Percentiles rank a stretch among this genome's conserved stretches.
Conservation (phyloP, 2,797 vertebrate species). For the Pristis pectinata region DNA sequence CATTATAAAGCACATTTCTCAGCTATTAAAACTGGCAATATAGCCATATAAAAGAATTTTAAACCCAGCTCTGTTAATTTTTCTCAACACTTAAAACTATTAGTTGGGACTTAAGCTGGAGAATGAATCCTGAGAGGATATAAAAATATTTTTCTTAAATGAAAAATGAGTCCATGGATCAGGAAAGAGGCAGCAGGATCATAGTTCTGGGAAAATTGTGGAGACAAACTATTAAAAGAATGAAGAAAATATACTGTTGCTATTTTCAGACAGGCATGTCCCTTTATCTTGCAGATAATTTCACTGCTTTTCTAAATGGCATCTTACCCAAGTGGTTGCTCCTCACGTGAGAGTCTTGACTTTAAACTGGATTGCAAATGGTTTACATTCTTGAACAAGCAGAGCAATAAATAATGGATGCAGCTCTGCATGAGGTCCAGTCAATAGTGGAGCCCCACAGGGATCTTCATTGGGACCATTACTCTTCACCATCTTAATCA, state of each 20-base stretch:
- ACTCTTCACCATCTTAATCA: constrained; percentile 28
- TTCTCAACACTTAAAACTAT: not conserved
- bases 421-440: constrained; percentile 2
- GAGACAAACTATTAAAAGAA: not conserved
- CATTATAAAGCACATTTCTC: no score
- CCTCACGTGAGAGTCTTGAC: not conserved
- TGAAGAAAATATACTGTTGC: not conserved
- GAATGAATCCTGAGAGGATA: not conserved
- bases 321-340: not conserved
- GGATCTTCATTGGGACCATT: constrained; percentile 5
- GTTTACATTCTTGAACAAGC: not conserved
- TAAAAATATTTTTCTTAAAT: not conserved
- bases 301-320: not conserved
- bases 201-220: not conserved
- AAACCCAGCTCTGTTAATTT: not conserved
- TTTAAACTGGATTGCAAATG: not conserved
- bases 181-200: not conserved
- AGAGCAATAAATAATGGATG: not conserved
- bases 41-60: not conserved
- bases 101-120: not conserved
- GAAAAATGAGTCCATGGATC: not conserved
- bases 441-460: constrained; percentile 1
- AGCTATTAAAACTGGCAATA: not conserved
- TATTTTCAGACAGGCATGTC: not conserved
- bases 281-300: not conserved